Percentiles rank a stretch among this genome's conserved stretches.
phyloP scores from a whole-genome alignment of 2,888 invertebrate species.

The Stegophylla sp. region DNA sequence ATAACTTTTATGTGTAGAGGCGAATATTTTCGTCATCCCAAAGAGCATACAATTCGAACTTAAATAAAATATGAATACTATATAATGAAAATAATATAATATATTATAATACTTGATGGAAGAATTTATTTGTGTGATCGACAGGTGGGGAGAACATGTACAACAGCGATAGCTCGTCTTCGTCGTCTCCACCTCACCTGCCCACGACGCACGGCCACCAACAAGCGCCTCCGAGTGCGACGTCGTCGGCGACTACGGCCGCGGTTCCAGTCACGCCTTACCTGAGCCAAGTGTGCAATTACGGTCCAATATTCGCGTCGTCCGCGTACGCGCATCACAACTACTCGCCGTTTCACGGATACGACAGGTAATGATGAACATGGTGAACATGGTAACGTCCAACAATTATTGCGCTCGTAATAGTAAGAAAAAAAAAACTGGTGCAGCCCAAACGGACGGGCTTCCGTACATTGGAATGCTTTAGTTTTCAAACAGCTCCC shows the following conservation, averaged over 20 bases:
- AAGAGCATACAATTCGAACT: no score
- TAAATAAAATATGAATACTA: no score
- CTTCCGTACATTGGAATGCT: no score
- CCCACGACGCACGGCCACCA: conserved; percentile 64
- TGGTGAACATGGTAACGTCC: no score
- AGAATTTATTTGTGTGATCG: background rate
- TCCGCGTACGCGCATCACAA: conserved; percentile 64
- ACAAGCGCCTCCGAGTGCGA: conserved; percentile 62
- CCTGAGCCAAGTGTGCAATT: conserved; percentile 72
- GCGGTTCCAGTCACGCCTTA: conserved; percentile 71
- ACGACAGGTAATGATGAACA: conserved; percentile 34
- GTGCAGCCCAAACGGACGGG: no score
- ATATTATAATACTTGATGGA: background rate
- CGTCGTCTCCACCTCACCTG: conserved; percentile 65
- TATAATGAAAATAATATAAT: no score
- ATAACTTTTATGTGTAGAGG: no score
- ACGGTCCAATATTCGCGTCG: conserved; percentile 73
- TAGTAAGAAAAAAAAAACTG: no score
- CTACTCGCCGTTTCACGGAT: conserved; percentile 60
- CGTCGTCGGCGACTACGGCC: conserved; percentile 58
- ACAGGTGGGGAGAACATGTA: conserved; percentile 56
- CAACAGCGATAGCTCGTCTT: conserved; percentile 59
- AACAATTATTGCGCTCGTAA: no score
- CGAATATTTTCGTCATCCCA: no score
- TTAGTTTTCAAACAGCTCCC: no score